phyloP scores from a whole-genome alignment of 2,888 invertebrate genomes.

The Cotesia congregata region DNA sequence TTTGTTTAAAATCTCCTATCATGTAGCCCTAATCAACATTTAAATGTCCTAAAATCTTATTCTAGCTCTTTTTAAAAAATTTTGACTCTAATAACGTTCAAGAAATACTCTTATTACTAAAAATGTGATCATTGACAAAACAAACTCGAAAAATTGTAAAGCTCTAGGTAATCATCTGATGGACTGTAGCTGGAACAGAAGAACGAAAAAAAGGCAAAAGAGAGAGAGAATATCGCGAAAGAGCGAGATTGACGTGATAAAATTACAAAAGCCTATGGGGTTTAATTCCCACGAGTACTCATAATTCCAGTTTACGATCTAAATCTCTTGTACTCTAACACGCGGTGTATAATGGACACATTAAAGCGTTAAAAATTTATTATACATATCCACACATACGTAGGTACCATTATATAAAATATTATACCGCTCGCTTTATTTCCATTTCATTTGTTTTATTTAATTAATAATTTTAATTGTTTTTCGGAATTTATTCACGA shows the following conservation, averaged over 20 bases:
- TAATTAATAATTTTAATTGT: background rate
- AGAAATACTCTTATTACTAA: too few relatives aligned
- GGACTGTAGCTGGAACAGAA: background rate
- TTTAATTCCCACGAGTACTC: conserved; percentile 59
- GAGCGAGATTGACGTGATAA: conserved; percentile 49
- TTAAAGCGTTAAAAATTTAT: background rate
- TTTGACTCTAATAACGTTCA: too few relatives aligned
- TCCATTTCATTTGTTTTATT: background rate
- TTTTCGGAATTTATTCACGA: conserved; percentile 14
- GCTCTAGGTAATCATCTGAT: background rate
- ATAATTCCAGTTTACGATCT: conserved; percentile 61
- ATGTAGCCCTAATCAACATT: too few relatives aligned
- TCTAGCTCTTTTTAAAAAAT: too few relatives aligned
- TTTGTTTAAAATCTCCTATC: too few relatives aligned
- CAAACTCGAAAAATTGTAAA: too few relatives aligned
- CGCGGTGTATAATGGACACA: background rate
- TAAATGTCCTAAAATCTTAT: too few relatives aligned
- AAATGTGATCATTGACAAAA: too few relatives aligned
- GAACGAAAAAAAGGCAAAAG: background rate
- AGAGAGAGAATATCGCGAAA: conserved; percentile 6
- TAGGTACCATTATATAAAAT: background rate
- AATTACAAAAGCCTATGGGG: conserved; percentile 58
- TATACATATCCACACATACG: background rate
- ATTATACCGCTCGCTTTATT: background rate
- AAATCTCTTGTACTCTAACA: background rate